Evolutionary conservation across 2,797 vertebrate species (phyloP), one percentile per base, ranked within the genome.

Genomic region (Gymnocypris eckloni): DNA sequence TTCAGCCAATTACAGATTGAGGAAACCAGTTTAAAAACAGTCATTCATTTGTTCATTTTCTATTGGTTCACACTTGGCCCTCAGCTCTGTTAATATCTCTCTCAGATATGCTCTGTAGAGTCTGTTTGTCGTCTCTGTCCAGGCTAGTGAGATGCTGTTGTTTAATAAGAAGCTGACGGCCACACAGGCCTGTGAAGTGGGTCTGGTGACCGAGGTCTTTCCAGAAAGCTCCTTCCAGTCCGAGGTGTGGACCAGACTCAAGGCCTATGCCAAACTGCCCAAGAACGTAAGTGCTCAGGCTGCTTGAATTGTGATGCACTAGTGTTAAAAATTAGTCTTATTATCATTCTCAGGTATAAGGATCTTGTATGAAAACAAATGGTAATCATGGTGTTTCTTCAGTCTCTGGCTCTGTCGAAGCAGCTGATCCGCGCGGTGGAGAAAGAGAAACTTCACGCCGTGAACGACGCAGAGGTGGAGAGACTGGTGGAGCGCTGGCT

Each of bases 121-220:
- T 18, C 2, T 67, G 67, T 5, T 20, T 82, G 20, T 43, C 52
- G 11, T 61, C 13, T 79, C 54, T 76, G 10, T 82, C 67, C 85
- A 99, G 98, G 97, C 97, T 85, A 92, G 66, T 52, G 97, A 99
- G 91, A 92, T 99, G 92, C 91, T 98, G 83, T 87, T 98, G 88
- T 99, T 99, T 89, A 98, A 96, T 78, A 97, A 95, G 93, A 97
- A 97, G 94, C 87, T 99, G 86, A 96, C 97, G 0, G 96, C 98
- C 18, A 61, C 52, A 39, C 96, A 98, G 92, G 97, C 97, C 0
- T 97, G 94, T 88, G 89, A 94, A 8, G 90, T 90, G 37, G 97
- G 97, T 13, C 93, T 99, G n/a, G 96, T 99, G 83, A 95, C 95
- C 0, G 96, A 97, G 89, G 96, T 97, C 66, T 99, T 98, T 87